Base-by-base conservation (phyloP, 2,113 vertebrate genomes). In the Scomber japonicus region DNA sequence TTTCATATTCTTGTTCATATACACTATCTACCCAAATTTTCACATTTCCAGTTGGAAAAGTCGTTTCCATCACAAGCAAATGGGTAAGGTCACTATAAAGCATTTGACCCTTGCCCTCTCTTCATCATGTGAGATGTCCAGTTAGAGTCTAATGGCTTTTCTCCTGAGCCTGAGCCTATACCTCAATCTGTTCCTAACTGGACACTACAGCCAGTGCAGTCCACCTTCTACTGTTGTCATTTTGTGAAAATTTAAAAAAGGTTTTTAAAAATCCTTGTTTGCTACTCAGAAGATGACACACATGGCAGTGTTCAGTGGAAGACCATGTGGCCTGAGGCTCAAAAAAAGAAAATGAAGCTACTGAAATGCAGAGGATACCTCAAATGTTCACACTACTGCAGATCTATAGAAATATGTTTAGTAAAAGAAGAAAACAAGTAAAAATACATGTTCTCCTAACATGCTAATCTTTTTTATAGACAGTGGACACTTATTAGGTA, bases 101-200 rank as follows among this genome's bases (percentile, higher is more conserved):
- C 31, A 57, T 40, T 10, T 40, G 45, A 21, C 46, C 8, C 31
- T 27, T 66, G 13, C 31, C 21, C 55, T 49, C 5, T 14, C 44
- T 50, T 62, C 30, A 31, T 17, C 15, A 19, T 50, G 14, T 15
- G 51, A 44, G 51, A 49, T 45, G 48, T 65, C 63, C 31, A 71
- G 35, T 54, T 48, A 17, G 27, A 46, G 24, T 27, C 24, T 27
- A 27, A 2, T 27, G 24, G 2, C 24, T 27, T 27, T 27, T 27
- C 3, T 27, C 24, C 24, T 27, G 24, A 27, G 24, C 24, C 24
- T 27, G 24, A 27, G 24, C 24, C 24, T 27, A 27, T 27, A 61
- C 62, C 49, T 78, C 44, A 30, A 30, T 59, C 76, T 45, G 27
- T 62, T 64, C 30, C 19, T 76, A 50, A 66, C 66, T 71, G 48